Conservation (phyloP, 2,113 vertebrate genomes). For the Hypanus sabinus region DNA sequence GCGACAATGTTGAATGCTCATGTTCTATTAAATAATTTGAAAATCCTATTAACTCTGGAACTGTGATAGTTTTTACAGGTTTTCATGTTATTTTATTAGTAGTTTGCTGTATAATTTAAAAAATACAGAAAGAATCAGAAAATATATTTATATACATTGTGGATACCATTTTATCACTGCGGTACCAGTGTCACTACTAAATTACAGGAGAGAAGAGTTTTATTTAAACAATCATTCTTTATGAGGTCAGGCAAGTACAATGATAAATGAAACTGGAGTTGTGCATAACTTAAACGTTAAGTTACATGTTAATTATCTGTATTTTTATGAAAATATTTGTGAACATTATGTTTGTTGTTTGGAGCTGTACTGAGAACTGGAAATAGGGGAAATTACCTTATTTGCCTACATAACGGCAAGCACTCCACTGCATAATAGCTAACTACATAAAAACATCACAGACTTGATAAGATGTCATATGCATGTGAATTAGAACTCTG, state of each 20-base stretch:
- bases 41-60: not conserved
- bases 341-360: not conserved
- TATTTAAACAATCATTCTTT: not conserved
- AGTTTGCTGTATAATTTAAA: not conserved
- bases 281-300: not conserved
- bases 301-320: no score
- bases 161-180: not conserved
- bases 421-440: not conserved
- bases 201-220: not conserved
- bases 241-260: not conserved
- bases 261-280: not conserved
- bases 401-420: not conserved
- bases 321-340: not conserved
- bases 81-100: not conserved
- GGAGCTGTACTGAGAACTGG: not conserved
- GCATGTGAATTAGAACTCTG: not conserved
- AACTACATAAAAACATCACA: not conserved
- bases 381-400: not conserved
- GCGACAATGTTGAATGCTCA: not conserved
- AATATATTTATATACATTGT: not conserved
- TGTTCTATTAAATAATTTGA: not conserved
- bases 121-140: not conserved
- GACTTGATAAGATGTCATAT: not conserved
- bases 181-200: not conserved
- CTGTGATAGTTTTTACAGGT: not conserved